phyloP scores from a whole-genome alignment of 2,113 vertebrate genomes.

The Eublepharis macularius region DNA sequence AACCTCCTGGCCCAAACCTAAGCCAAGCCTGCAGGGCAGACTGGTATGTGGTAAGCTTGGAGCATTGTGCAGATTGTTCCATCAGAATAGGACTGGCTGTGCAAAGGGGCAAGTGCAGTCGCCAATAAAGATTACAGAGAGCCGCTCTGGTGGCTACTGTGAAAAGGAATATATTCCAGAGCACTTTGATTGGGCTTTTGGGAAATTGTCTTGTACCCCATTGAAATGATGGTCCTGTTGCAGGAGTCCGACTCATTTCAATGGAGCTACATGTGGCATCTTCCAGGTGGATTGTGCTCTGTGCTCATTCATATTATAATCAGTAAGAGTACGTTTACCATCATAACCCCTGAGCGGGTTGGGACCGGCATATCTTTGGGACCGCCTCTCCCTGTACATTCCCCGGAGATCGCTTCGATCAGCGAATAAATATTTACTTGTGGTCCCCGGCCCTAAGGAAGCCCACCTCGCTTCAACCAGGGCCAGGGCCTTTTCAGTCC shows the following conservation, averaged over 20 bases:
- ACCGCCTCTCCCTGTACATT: too few species aligned
- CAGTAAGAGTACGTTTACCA: not conserved
- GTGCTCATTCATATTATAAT: not conserved
- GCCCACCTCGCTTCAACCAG: too few species aligned
- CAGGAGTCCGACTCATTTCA: not conserved
- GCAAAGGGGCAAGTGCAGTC: not conserved
- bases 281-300: not conserved
- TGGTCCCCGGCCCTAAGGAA: too few species aligned
- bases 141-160: not conserved
- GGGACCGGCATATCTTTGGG: too few species aligned
- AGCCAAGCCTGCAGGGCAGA: not conserved
- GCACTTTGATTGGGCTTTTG: not conserved
- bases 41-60: not conserved
- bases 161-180: not conserved
- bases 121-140: not conserved
- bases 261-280: not conserved
- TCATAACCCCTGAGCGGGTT: too few species aligned
- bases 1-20: not conserved
- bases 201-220: too few species aligned
- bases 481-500: too few species aligned
- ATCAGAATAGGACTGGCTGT: too few species aligned
- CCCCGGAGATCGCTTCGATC: too few species aligned
- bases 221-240: not conserved
- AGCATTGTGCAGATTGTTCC: not conserved
- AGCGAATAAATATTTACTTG: too few species aligned